phyloP scores from a whole-genome alignment of 2,888 invertebrate species.

The Megastigmus dorsalis region DNA sequence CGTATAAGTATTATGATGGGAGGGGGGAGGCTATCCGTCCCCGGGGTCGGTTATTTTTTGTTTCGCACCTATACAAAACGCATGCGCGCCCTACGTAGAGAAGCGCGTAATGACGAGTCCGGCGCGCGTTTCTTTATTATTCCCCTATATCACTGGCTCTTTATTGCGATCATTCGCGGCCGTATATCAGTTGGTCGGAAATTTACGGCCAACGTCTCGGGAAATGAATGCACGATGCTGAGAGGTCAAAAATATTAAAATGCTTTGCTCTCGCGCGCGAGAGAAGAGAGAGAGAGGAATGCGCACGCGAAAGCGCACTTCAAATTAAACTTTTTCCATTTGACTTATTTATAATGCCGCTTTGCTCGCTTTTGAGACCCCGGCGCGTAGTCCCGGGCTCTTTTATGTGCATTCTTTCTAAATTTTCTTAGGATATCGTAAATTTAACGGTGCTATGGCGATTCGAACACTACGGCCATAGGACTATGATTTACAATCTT shows the following conservation, averaged over 20 bases:
- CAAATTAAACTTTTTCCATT: slow-evolving; percentile 10
- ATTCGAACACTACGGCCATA: too few species aligned
- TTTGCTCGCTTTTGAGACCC: background rate
- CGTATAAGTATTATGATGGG: background rate
- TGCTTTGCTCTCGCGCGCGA: too few species aligned
- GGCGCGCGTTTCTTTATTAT: slow-evolving; percentile 43
- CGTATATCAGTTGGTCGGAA: slow-evolving; percentile 39
- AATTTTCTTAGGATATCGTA: too few species aligned
- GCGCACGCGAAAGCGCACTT: slow-evolving; percentile 1
- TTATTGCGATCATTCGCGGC: slow-evolving; percentile 48
- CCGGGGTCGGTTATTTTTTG: background rate
- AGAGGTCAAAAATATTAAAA: slow-evolving; percentile 39
- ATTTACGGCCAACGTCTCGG: slow-evolving; percentile 38
- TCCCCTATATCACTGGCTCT: slow-evolving; percentile 44
- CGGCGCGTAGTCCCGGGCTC: too few species aligned
- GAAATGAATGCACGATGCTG: slow-evolving; percentile 23
- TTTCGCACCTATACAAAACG: too few species aligned
- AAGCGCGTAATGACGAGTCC: slow-evolving; percentile 40
- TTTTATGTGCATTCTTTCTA: too few species aligned
- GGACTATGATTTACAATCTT: too few species aligned
- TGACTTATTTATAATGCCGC: background rate
- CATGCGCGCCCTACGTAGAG: too few species aligned
- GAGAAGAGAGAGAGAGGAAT: too few species aligned
- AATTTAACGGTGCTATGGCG: too few species aligned
- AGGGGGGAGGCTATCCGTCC: background rate